Conservation (phyloP, 2,888 invertebrate species). For the Chymomyza procnemis region DNA sequence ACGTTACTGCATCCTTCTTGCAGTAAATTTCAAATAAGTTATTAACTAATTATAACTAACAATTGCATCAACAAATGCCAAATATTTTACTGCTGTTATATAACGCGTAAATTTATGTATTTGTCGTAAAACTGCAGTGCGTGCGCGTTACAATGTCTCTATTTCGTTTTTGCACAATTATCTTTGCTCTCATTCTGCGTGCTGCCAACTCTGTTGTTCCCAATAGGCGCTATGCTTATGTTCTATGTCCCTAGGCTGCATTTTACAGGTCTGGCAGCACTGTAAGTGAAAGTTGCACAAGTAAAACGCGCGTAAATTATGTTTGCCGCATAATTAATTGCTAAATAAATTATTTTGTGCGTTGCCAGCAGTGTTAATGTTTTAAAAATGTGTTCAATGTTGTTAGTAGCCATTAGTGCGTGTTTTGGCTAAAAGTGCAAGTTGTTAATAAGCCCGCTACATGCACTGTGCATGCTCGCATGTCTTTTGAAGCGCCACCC, state of each 20-base stretch:
- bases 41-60: too few species aligned
- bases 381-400: neutral
- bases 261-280: neutral
- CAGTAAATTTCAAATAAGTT: too few species aligned
- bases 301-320: neutral
- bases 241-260: neutral
- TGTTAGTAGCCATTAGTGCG: neutral
- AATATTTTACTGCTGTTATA: too few species aligned
- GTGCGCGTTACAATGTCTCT: too few species aligned
- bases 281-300: neutral
- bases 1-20: too few species aligned
- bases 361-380: neutral
- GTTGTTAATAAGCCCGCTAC: neutral
- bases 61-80: too few species aligned
- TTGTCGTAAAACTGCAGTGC: too few species aligned
- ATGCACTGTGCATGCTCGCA: neutral
- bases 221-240: neutral
- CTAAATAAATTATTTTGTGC: neutral
- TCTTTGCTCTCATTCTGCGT: too few species aligned
- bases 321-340: neutral
- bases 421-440: neutral
- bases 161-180: too few species aligned
- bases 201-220: neutral
- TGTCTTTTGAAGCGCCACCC: neutral
- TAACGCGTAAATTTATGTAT: too few species aligned